These are phyloP conservation scores for Stictocephala bisonia DNA, from an alignment of 2,888 invertebrate species.

Conservation along the genomic window DNA sequence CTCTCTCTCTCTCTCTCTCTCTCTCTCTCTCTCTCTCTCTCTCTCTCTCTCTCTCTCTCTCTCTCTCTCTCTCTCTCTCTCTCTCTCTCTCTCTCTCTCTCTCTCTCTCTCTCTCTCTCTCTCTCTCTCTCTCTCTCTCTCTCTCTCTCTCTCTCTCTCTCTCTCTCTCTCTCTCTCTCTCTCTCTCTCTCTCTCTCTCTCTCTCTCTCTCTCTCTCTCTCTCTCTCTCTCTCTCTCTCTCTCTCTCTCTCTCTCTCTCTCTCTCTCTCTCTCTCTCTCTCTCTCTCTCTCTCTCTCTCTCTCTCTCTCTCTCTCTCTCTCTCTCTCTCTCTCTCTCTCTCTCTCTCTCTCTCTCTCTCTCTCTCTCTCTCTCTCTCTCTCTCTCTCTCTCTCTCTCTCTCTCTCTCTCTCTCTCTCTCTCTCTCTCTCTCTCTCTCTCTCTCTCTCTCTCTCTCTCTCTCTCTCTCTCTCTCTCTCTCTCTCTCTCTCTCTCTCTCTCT, in stretches of 20 bases:
- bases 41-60: too few species aligned
- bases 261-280: background rate
- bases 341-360: constrained; percentile 53
- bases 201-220: constrained; percentile 39
- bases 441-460: constrained; percentile 16
- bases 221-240: constrained; percentile 45
- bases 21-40: too few species aligned
- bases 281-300: constrained; percentile 5
- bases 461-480: background rate
- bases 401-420: constrained; percentile 52
- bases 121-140: constrained; percentile 25
- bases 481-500: constrained; percentile 13
- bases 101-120: constrained; percentile 44
- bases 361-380: constrained; percentile 58
- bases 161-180: constrained; percentile 45
- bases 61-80: too few species aligned
- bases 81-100: constrained; percentile 50
- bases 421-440: constrained; percentile 34
- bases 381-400: constrained; percentile 53
- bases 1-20: too few species aligned
- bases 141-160: constrained; percentile 47
- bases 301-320: constrained; percentile 37
- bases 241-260: constrained; percentile 37
- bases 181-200: constrained; percentile 47
- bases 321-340: constrained; percentile 45